phyloP scores from a whole-genome alignment of 2,888 invertebrate genomes.

The Oscheius sp. region DNA sequence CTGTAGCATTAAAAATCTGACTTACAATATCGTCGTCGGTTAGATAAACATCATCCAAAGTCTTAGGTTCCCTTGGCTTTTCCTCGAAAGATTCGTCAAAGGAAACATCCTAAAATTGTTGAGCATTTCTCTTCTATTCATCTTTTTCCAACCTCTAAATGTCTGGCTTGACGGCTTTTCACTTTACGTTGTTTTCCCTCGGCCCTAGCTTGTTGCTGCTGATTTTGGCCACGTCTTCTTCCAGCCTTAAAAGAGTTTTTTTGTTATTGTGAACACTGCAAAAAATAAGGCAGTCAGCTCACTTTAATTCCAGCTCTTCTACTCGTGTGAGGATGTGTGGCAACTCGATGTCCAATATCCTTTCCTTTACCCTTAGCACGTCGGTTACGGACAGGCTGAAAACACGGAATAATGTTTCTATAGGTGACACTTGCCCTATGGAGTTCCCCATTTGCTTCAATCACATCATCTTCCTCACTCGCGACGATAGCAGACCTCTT shows the following conservation, averaged over 20 bases:
- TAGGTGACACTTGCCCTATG: no score
- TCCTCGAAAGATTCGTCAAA: constrained; percentile 1
- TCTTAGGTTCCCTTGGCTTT: neutral
- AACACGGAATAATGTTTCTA: neutral
- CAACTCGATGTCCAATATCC: constrained; percentile 26
- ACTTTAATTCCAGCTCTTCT: constrained; percentile 10
- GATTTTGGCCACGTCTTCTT: constrained; percentile 11
- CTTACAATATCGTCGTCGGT: neutral
- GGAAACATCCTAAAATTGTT: neutral
- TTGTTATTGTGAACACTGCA: neutral
- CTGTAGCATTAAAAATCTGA: neutral
- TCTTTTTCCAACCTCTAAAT: neutral
- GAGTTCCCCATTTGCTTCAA: neutral
- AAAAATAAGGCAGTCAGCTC: neutral
- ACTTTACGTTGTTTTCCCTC: no score
- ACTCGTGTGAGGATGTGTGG: constrained; percentile 18
- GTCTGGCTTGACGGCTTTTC: no score
- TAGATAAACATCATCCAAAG: neutral
- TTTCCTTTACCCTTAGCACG: constrained; percentile 22
- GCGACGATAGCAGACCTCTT: constrained; percentile 1
- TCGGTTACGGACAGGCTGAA: neutral
- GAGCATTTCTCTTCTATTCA: neutral
- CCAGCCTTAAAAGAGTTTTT: constrained; percentile 13
- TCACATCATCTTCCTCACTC: neutral
- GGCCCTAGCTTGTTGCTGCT: neutral